Conservation (phyloP, 2,113 vertebrate genomes). For the Hyla sarda region DNA sequence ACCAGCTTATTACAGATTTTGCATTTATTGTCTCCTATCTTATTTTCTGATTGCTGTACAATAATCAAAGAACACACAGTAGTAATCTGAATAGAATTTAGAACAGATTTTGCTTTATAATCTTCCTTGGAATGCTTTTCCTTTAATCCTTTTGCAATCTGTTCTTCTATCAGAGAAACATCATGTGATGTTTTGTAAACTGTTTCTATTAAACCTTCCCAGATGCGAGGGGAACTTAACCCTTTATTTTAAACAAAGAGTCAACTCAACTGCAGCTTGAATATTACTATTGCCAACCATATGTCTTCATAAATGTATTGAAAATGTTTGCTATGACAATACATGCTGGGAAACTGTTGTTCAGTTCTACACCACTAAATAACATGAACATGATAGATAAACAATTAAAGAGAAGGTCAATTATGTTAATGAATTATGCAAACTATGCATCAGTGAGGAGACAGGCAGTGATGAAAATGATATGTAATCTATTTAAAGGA, state of each 20-base stretch:
- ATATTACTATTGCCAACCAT: not conserved
- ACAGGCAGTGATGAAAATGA: slow-evolving; percentile 14
- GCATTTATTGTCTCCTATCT: slow-evolving; percentile 5
- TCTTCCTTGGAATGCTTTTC: slow-evolving; percentile 58
- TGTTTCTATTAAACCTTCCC: slow-evolving; percentile 41
- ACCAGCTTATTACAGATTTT: slow-evolving; percentile 46
- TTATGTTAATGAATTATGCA: slow-evolving; percentile 14
- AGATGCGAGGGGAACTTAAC: slow-evolving; percentile 32
- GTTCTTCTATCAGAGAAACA: slow-evolving; percentile 52
- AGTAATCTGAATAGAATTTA: slow-evolving; percentile 58
- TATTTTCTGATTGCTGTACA: slow-evolving; percentile 36
- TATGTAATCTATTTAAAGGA: not conserved
- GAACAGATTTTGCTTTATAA: slow-evolving; percentile 59
- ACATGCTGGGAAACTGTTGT: not conserved
- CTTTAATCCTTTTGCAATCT: slow-evolving; percentile 58
- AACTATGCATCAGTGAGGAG: slow-evolving; percentile 10
- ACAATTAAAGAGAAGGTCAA: slow-evolving; percentile 16
- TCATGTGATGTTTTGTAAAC: slow-evolving; percentile 50
- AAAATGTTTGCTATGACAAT: slow-evolving; percentile 10
- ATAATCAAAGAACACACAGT: slow-evolving; percentile 49
- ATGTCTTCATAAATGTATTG: not conserved
- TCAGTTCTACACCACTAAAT: slow-evolving; percentile 5
- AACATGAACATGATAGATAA: not conserved
- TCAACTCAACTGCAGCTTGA: not conserved
- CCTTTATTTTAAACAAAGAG: not conserved